phyloP scores from a whole-genome alignment of 1,140 invertebrate species.

The Helicoverpa zea region DNA sequence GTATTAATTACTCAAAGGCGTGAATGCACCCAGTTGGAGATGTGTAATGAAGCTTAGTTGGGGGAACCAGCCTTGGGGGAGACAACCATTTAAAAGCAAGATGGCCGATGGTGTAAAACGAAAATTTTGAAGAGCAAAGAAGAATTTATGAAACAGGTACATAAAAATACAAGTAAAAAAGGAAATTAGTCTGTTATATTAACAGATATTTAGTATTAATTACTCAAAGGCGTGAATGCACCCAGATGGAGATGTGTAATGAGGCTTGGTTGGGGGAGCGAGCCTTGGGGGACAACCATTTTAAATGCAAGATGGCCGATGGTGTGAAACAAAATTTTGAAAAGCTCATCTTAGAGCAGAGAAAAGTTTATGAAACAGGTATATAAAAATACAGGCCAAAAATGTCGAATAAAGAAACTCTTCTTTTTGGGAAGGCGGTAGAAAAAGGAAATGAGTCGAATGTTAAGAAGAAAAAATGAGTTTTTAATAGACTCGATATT shows the following conservation, averaged over 20 bases:
- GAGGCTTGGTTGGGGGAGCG: constrained; percentile 24
- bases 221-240: constrained; percentile 53
- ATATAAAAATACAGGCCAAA: too few relatives aligned
- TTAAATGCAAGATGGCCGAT: not conserved
- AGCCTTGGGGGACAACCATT: constrained; percentile 15
- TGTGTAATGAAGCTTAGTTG: constrained; percentile 38
- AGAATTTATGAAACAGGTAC: too few relatives aligned
- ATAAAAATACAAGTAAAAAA: not conserved
- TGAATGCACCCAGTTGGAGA: constrained; percentile 39
- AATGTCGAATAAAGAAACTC: too few relatives aligned
- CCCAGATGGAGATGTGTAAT: constrained; percentile 35
- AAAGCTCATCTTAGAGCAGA: not conserved
- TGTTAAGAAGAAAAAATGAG: not conserved
- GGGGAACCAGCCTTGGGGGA: constrained; percentile 7
- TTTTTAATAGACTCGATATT: not conserved
- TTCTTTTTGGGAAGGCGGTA: too few relatives aligned
- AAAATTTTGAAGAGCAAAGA: not conserved
- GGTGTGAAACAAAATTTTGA: not conserved
- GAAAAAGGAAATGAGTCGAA: not conserved
- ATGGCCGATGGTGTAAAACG: not conserved
- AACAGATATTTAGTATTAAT: constrained; percentile 37
- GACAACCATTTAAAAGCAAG: constrained; percentile 12
- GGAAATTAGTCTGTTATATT: not conserved
- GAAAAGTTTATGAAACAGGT: too few relatives aligned
- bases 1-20: constrained; percentile 52